Percentiles rank a stretch among this genome's conserved stretches.
Evolutionary conservation across 2,888 invertebrate species (phyloP).

Genomic region (Drosophila algonquin): DNA sequence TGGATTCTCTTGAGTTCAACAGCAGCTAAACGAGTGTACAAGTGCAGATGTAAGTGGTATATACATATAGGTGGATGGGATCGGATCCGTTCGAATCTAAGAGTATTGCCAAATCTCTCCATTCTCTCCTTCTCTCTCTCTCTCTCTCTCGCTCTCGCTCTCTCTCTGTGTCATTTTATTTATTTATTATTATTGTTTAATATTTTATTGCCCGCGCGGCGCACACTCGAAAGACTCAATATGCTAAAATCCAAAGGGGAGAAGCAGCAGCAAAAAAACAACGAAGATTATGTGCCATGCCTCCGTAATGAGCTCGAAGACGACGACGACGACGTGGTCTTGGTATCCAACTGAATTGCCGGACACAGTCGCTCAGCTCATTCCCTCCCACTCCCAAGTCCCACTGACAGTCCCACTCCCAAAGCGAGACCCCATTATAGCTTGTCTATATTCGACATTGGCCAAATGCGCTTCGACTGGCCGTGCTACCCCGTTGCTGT

Average conservation of each 20-base stretch:
- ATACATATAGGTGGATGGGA: conserved; percentile 21
- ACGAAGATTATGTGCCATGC: conserved; percentile 76
- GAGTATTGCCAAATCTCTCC: conserved; percentile 32
- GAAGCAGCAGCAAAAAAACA: conserved; percentile 45
- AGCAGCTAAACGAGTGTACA: conserved; percentile 34
- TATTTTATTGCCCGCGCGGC: conserved; percentile 61
- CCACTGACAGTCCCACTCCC: conserved; percentile 8
- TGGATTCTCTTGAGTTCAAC: conserved; percentile 45
- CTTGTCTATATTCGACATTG: conserved; percentile 39
- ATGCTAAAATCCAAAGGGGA: conserved; percentile 61
- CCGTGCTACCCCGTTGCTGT: neutral
- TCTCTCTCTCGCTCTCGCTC: neutral
- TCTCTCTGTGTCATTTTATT: conserved; percentile 43
- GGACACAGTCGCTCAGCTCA: conserved; percentile 47
- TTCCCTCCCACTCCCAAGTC: conserved; percentile 13
- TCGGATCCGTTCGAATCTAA: conserved; percentile 16
- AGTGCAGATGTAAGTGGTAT: conserved; percentile 18
- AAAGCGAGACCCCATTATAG: conserved; percentile 25
- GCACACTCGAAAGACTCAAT: conserved; percentile 48
- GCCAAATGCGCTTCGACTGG: conserved; percentile 34
- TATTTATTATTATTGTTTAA: conserved; percentile 59
- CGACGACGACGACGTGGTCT: conserved; percentile 36
- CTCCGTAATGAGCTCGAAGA: conserved; percentile 76
- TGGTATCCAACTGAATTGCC: conserved; percentile 42
- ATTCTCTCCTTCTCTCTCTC: conserved; percentile 4